Percentiles rank a stretch among this genome's conserved stretches.
phyloP scores from a whole-genome alignment of 2,888 invertebrate genomes.

The Atrina japonica region DNA sequence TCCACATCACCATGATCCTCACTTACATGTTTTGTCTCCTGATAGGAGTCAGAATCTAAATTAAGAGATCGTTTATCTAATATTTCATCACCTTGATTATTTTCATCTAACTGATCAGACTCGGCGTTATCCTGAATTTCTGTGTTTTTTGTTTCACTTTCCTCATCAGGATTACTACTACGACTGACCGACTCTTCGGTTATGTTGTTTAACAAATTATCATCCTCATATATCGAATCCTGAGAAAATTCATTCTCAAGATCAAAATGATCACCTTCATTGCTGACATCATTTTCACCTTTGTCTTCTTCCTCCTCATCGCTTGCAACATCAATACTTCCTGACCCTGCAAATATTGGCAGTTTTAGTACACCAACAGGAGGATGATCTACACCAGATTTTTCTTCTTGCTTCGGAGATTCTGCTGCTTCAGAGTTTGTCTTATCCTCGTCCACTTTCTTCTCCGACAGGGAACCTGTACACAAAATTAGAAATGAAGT shows the following conservation, averaged over 20 bases:
- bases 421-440: background rate
- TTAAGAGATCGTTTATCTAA: too few species aligned
- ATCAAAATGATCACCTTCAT: background rate
- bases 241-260: too few species aligned
- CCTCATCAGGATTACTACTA: background rate
- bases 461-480: conserved; percentile 12
- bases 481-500: background rate
- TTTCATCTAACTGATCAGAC: too few species aligned
- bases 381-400: background rate
- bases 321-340: conserved; percentile 29
- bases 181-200: too few species aligned
- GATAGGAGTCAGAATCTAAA: too few species aligned
- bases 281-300: background rate
- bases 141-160: conserved; percentile 4
- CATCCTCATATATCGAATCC: too few species aligned
- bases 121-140: too few species aligned
- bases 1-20: background rate
- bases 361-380: conserved; percentile 3
- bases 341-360: conserved; percentile 39
- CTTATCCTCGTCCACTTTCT: conserved; percentile 7
- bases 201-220: too few species aligned
- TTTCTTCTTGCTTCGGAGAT: background rate
- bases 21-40: too few species aligned
- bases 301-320: background rate
- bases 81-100: too few species aligned